Conservation (phyloP, 2,113 vertebrate genomes). For the Perca schrenkii region DNA sequence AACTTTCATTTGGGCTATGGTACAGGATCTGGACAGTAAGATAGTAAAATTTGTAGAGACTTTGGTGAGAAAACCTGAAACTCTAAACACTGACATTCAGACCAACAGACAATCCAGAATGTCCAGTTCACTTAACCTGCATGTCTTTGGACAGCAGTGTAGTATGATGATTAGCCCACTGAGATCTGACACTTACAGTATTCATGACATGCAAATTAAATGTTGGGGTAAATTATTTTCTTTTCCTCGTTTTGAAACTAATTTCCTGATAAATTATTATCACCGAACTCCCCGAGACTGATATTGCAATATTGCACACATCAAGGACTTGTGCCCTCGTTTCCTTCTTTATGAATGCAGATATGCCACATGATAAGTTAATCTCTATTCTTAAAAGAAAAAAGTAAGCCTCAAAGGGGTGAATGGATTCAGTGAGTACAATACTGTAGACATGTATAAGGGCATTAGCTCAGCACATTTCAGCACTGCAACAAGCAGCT, state of each 20-base stretch:
- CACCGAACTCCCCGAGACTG: no score
- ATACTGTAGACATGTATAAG: background rate
- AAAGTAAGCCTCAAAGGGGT: background rate
- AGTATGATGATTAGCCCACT: background rate
- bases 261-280: background rate
- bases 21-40: no score
- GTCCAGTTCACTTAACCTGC: background rate
- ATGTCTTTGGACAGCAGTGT: no score
- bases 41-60: no score
- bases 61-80: no score
- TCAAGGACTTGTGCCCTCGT: background rate
- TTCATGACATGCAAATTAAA: background rate
- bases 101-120: background rate
- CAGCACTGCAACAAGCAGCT: conserved; percentile 3
- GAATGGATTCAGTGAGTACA: background rate
- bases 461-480: conserved; percentile 12
- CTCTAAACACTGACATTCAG: no score
- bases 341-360: background rate
- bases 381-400: background rate
- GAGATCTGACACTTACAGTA: background rate
- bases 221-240: background rate
- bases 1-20: background rate
- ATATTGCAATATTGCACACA: no score
- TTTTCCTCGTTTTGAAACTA: background rate
- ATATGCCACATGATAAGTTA: background rate